These are phyloP conservation scores for Anarrhichthys ocellatus DNA, from an alignment of 2,113 vertebrate species.

Conservation along the genomic window DNA sequence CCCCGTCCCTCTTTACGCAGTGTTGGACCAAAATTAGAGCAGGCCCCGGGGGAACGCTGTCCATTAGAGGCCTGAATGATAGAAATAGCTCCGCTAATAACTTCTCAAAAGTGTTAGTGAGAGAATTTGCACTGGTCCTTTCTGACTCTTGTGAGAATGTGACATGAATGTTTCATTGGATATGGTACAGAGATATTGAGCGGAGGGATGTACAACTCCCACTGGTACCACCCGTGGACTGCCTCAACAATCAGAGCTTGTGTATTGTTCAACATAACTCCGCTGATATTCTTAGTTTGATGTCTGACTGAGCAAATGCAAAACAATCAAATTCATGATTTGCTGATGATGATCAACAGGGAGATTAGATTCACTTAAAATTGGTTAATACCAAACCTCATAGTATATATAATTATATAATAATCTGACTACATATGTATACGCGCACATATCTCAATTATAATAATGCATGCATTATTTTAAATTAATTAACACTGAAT, in stretches of 20 bases:
- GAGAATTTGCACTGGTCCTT: constrained; percentile 40
- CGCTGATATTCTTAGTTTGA: constrained; percentile 24
- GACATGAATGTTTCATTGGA: constrained; percentile 65
- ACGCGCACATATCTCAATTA: background rate
- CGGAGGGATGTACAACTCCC: constrained; percentile 16
- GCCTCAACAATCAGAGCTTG: background rate
- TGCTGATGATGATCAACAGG: constrained; percentile 14
- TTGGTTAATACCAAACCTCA: background rate
- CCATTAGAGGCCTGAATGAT: constrained; percentile 66
- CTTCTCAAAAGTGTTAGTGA: constrained; percentile 44
- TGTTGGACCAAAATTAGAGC: constrained; percentile 65
- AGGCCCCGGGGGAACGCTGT: constrained; percentile 55
- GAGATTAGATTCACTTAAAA: constrained; percentile 20
- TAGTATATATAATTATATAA: too few species aligned
- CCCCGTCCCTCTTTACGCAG: constrained; percentile 38
- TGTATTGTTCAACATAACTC: constrained; percentile 31
- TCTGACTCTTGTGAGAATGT: constrained; percentile 49
- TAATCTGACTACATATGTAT: background rate
- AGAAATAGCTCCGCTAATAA: constrained; percentile 68
- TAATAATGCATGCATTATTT: background rate
- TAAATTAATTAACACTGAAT: too few species aligned
- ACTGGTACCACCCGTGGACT: background rate
- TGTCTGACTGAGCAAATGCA: constrained; percentile 21
- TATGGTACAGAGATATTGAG: constrained; percentile 21
- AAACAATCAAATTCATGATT: constrained; percentile 30